phyloP scores from a whole-genome alignment of 2,888 invertebrate species.

The Agrochola circellaris region DNA sequence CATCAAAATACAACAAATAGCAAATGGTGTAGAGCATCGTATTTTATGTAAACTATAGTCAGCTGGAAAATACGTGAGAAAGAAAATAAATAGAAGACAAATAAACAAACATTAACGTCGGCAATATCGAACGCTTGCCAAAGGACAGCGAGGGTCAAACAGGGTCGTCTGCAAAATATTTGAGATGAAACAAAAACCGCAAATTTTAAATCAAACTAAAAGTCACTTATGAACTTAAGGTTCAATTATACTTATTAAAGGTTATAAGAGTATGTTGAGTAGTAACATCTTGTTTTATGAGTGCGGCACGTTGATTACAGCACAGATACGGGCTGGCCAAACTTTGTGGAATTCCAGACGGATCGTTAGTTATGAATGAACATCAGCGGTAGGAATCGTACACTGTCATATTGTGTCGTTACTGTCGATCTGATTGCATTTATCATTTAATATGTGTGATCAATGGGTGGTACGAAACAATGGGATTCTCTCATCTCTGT shows the following conservation, averaged over 20 bases:
- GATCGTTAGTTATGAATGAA: slow-evolving; percentile 59
- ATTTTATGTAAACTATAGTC: slow-evolving; percentile 19
- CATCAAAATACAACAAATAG: slow-evolving; percentile 24
- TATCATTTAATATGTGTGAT: slow-evolving; percentile 73
- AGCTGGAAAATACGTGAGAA: slow-evolving; percentile 14
- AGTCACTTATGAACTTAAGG: slow-evolving; percentile 73
- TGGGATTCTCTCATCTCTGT: slow-evolving; percentile 20
- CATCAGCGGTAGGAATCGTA: slow-evolving; percentile 44
- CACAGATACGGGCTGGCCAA: slow-evolving; percentile 58
- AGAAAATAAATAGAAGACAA: slow-evolving; percentile 25
- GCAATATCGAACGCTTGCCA: slow-evolving; percentile 45
- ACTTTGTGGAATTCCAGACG: slow-evolving; percentile 69
- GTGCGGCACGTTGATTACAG: slow-evolving; percentile 64
- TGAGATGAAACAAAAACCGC: slow-evolving; percentile 41
- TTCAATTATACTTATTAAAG: slow-evolving; percentile 71
- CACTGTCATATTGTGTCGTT: slow-evolving; percentile 62
- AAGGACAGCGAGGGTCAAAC: slow-evolving; percentile 37
- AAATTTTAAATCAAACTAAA: slow-evolving; percentile 68
- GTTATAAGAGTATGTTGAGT: slow-evolving; percentile 59
- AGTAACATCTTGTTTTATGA: slow-evolving; percentile 46
- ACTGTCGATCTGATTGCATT: slow-evolving; percentile 68
- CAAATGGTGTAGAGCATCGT: slow-evolving; percentile 17
- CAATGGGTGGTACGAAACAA: slow-evolving; percentile 53
- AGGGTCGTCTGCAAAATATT: slow-evolving; percentile 37
- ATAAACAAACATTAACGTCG: slow-evolving; percentile 41